Percentiles rank a stretch among this genome's conserved stretches.
phyloP scores from a whole-genome alignment of 1,140 invertebrate genomes.

The Arion vulgaris region DNA sequence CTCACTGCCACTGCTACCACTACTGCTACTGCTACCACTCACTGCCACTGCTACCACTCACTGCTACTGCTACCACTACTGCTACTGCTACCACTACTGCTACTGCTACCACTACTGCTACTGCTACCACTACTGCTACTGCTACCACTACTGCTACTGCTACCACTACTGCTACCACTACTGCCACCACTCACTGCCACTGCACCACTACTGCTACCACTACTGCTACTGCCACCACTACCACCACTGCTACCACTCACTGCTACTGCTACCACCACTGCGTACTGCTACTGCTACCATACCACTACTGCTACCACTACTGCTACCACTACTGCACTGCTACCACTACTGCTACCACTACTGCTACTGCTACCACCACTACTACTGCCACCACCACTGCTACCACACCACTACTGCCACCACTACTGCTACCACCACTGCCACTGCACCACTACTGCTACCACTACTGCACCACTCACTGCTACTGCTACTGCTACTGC shows the following conservation, averaged over 20 bases:
- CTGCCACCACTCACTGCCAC: background rate
- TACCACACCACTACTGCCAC: constrained; percentile 11
- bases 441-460: background rate
- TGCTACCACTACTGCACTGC: background rate
- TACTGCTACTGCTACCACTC: too few relatives aligned
- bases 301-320: constrained; percentile 3
- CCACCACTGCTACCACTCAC: background rate
- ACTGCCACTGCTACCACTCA: too few relatives aligned
- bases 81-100: background rate
- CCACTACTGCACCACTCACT: background rate
- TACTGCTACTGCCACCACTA: background rate
- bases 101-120: constrained; percentile 11
- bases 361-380: constrained; percentile 10
- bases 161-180: constrained; percentile 4
- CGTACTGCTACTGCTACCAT: background rate
- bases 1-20: too few relatives aligned
- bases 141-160: background rate
- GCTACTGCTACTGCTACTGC: background rate
- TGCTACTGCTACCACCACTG: background rate
- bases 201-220: background rate
- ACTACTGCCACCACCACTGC: constrained; percentile 10
- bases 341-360: background rate
- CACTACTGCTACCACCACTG: constrained; percentile 3
- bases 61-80: too few relatives aligned
- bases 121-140: constrained; percentile 14